phyloP scores from a whole-genome alignment of 2,113 vertebrate species.

The Gymnobelideus leadbeateri region DNA sequence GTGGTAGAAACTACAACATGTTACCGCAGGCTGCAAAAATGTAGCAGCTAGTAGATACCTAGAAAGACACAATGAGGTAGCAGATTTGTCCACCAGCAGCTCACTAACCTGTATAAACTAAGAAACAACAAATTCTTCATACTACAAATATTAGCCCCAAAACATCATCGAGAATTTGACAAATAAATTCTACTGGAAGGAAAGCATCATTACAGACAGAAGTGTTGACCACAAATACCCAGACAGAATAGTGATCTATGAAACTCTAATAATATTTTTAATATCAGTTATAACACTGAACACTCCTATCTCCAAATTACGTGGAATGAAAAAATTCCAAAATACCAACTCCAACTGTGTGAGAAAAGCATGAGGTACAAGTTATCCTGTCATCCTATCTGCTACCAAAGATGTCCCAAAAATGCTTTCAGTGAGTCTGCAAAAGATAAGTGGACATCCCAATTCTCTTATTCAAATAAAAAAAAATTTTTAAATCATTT shows the following conservation, averaged over 20 bases:
- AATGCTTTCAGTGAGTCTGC: background rate
- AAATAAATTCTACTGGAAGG: background rate
- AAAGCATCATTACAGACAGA: background rate
- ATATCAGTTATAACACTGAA: background rate
- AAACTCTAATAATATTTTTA: background rate
- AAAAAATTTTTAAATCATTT: background rate
- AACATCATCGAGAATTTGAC: background rate
- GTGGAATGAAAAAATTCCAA: background rate
- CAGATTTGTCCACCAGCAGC: background rate
- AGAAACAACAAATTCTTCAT: background rate
- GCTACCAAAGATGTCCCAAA: background rate
- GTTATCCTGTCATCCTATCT: background rate
- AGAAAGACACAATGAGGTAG: background rate
- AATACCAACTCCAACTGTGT: background rate
- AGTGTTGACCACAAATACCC: background rate
- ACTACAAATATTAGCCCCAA: background rate
- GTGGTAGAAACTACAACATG: background rate
- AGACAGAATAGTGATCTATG: background rate
- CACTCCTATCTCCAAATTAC: background rate
- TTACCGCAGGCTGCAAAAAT: background rate
- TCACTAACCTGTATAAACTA: too few relatives aligned
- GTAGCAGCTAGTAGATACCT: background rate
- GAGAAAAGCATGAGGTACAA: background rate
- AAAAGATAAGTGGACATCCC: background rate
- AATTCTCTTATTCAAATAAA: background rate